phyloP scores from a whole-genome alignment of 2,888 invertebrate genomes.

The Cephus sareptanus region DNA sequence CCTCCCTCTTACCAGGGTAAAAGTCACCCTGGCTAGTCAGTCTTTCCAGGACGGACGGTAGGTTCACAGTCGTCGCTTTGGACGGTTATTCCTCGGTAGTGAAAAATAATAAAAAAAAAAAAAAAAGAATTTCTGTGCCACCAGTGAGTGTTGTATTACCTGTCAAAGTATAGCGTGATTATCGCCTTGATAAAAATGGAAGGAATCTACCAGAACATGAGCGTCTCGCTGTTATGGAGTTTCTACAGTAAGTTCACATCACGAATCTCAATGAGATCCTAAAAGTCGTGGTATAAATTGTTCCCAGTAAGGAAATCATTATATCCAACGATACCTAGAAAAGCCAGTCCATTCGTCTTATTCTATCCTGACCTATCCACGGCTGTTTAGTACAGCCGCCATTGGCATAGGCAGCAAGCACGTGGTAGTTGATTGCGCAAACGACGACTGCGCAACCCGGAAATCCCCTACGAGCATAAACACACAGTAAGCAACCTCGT shows the following conservation, averaged over 20 bases:
- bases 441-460: background rate
- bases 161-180: background rate
- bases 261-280: background rate
- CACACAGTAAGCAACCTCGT: background rate
- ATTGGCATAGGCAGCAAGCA: background rate
- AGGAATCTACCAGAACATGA: slow-evolving; percentile 60
- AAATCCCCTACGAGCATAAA: background rate
- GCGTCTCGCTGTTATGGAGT: slow-evolving; percentile 59
- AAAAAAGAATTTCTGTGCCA: slow-evolving; percentile 7
- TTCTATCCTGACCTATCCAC: background rate
- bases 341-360: background rate
- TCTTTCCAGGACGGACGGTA: slow-evolving; percentile 47
- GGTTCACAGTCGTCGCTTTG: slow-evolving; percentile 57
- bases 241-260: slow-evolving; percentile 49
- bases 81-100: slow-evolving; percentile 37
- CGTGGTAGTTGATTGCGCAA: background rate
- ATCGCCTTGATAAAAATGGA: background rate
- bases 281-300: background rate
- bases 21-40: slow-evolving; percentile 54
- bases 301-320: background rate
- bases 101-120: background rate
- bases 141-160: slow-evolving; percentile 11
- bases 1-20: slow-evolving; percentile 38
- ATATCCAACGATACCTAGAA: background rate
- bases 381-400: background rate